Evolutionary conservation across 2,888 invertebrate species (phyloP), one percentile per base, ranked within the genome.

Genomic region (Lochmaea crataegi): DNA sequence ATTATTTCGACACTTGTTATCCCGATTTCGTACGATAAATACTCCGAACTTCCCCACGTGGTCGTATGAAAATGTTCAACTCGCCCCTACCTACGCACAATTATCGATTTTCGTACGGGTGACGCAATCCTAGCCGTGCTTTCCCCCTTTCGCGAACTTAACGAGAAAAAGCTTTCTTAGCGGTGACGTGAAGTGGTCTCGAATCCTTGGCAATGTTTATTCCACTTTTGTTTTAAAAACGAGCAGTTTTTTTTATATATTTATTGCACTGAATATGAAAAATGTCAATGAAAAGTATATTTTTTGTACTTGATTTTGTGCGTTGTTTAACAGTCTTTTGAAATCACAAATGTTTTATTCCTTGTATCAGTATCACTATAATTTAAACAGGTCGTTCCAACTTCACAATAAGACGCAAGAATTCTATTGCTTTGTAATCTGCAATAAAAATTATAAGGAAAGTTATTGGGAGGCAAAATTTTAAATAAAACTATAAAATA

Each of bases 71-170:
- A 18, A 53, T 16, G 53, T 53, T 16, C 53, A 16, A 18, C 53
- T 70, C 64, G 42, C 70, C 64, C 70, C 70, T 32, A 64, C n/a
- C 56, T 48, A 70, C 70, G 70, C 70, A 70, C 64, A 70, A 64
- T 70, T 70, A 70, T 70, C 70, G 70, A 70, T 70, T 70, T 26
- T 56, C 61, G 32, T 18, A 63, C 48, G 60, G 60, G 51, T 56
- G 70, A 45, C 70, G 70, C 70, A 70, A 70, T 65, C 70, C 70
- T 61, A 64, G 26, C 56, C 45, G 65, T 58, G 57, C 53, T 69
- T 70, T 42, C 64, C 70, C 68, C 68, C 64, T 64, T 68, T 70
- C 41, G 56, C 53, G 56, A 69, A 69, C 53, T 63, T 64, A n/a
- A 61, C 64, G 57, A 51, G 68, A 63, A 53, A 68, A 70, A 65